These are phyloP conservation scores for Melinopterus prodromus DNA, from an alignment of 2,888 invertebrate genomes.

Conservation along the genomic window DNA sequence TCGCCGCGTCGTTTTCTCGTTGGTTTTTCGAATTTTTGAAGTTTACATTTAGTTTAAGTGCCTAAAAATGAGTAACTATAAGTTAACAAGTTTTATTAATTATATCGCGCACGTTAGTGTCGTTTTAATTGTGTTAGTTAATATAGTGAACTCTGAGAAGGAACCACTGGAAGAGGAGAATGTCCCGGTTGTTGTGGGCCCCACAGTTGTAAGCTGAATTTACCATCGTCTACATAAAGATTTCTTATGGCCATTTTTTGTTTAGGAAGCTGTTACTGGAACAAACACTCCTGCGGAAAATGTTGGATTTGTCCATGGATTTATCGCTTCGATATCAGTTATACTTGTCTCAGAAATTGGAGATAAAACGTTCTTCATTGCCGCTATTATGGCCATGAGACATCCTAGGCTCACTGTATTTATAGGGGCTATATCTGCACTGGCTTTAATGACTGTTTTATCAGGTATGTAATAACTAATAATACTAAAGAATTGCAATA, in stretches of 20 bases:
- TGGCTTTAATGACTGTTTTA: constrained; percentile 92
- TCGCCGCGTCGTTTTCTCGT: background rate
- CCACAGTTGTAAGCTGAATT: constrained; percentile 42
- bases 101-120: constrained; percentile 23
- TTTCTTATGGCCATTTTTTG: constrained; percentile 24
- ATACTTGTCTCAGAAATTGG: constrained; percentile 98
- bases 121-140: constrained; percentile 27
- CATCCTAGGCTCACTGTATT: constrained; percentile 94
- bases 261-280: constrained; percentile 39
- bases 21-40: background rate
- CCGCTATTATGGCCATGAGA: constrained; percentile 99
- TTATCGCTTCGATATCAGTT: constrained; percentile 93
- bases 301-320: constrained; percentile 89
- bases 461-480: constrained; percentile 68
- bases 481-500: too few species aligned
- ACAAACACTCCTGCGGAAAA: constrained; percentile 54
- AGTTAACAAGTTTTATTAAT: constrained; percentile 27
- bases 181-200: constrained; percentile 37
- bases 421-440: constrained; percentile 89
- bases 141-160: constrained; percentile 44
- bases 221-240: constrained; percentile 23
- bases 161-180: constrained; percentile 48
- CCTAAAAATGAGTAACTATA: constrained; percentile 29
- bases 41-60: background rate
- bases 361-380: constrained; percentile 99